Base-by-base conservation (phyloP, 2,113 vertebrate species). In the Seriola rivoliana region DNA sequence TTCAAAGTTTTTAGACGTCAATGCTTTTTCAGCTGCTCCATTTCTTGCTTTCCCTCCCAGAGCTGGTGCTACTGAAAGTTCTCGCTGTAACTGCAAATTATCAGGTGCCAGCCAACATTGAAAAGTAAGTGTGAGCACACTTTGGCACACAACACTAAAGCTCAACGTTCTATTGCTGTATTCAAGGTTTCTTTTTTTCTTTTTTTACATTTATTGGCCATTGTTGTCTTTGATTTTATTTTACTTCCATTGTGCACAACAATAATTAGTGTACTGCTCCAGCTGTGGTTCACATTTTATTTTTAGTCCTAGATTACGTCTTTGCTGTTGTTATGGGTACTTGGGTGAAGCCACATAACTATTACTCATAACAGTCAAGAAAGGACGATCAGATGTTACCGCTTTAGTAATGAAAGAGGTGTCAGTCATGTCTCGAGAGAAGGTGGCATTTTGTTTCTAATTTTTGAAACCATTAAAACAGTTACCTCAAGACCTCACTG, bases 1-100 rank as follows among this genome's bases (percentile, higher is more conserved):
- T 71, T 66, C 3, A 23, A 21, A 19, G 12, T 73, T 63, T 58
- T 75, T 1, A 75, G 19, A 23, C n/a, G 14, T 11, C 46, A 9
- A 19, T 21, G 7, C 25, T 7, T 66, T 78, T 60, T 64, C 13
- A 80, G 32, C 3, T 16, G 1, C 14, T 29, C 16, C 1, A 0
- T 29, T 84, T 69, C 48, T 77, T 12, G 0, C 25, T 73, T 82
- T 76, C 42, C 21, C 21, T 81, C 62, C 21, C 83, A 96, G 96
- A 96, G 87, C 66, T 73, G 48, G 65, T 94, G 68, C 89, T 96
- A n/a, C 74, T 94, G 44, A 95, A 95, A 88, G 86, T 95, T 81
- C 94, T 96, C 38, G 94, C 95, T 13, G 57, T 82, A 23, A 86
- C 87, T 71, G 74, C 84, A 75, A 91, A 83, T 72, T 86, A 93